These are phyloP conservation scores for Charanyca ferruginea DNA, from an alignment of 2,888 invertebrate genomes.

Conservation along the genomic window DNA sequence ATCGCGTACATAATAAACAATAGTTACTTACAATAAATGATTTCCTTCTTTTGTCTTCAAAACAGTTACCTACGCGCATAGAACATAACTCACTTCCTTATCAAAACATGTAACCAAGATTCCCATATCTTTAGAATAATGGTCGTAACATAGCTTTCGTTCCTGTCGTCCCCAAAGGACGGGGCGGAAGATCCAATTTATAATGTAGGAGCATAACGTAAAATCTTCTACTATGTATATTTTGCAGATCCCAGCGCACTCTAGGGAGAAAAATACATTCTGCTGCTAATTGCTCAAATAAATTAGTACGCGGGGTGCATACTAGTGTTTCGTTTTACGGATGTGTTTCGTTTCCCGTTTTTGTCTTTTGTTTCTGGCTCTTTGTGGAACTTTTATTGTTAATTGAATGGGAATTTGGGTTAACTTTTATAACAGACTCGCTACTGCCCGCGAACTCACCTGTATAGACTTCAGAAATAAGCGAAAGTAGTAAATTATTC, in stretches of 20 bases:
- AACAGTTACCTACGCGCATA: constrained; percentile 16
- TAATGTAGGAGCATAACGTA: constrained; percentile 62
- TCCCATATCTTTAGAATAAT: constrained; percentile 57
- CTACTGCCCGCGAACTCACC: too few species aligned
- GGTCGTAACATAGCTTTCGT: constrained; percentile 49
- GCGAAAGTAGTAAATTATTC: too few species aligned
- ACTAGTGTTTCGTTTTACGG: constrained; percentile 19
- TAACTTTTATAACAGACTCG: too few species aligned
- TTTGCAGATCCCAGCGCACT: constrained; percentile 48
- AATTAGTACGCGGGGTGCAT: constrained; percentile 59
- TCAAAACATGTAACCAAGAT: constrained; percentile 49
- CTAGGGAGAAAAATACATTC: constrained; percentile 67
- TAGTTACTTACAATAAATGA: constrained; percentile 17
- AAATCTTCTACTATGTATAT: constrained; percentile 61
- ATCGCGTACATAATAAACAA: neutral
- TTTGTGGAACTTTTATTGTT: constrained; percentile 10
- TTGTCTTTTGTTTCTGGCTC: constrained; percentile 19
- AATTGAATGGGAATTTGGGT: constrained; percentile 22
- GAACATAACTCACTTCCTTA: constrained; percentile 44
- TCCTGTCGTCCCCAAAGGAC: constrained; percentile 54
- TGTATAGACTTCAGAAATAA: too few species aligned
- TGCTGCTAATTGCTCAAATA: constrained; percentile 61
- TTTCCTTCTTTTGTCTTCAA: constrained; percentile 43
- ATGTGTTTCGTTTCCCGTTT: constrained; percentile 26
- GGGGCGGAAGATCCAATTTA: constrained; percentile 63